Percentiles rank a stretch among this genome's conserved stretches.
phyloP scores from a whole-genome alignment of 2,113 vertebrate genomes.

The Aramus guarauna region DNA sequence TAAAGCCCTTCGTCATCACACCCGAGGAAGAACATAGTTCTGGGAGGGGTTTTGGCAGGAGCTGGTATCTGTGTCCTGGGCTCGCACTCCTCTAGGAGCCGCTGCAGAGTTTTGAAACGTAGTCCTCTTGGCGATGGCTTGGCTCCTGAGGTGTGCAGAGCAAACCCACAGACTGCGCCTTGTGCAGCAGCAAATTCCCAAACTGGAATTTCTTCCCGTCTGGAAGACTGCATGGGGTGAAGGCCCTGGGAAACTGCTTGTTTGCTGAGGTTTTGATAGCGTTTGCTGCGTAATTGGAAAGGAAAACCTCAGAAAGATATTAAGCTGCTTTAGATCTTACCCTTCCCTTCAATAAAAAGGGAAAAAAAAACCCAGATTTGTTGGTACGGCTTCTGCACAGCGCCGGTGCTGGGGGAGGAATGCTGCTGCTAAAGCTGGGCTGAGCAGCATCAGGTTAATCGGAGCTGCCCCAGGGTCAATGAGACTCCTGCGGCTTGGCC shows the following conservation, averaged over 20 bases:
- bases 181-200: background rate
- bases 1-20: background rate
- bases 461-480: fast-evolving
- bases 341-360: background rate
- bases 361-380: fast-evolving
- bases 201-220: fast-evolving
- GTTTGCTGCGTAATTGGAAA: background rate
- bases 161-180: fast-evolving
- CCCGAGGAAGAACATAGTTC: background rate
- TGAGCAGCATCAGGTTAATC: fast-evolving
- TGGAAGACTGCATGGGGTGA: background rate
- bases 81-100: background rate
- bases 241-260: background rate
- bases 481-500: background rate
- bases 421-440: background rate
- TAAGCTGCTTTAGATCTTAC: background rate
- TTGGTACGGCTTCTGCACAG: background rate
- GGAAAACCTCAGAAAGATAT: background rate
- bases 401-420: background rate
- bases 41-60: background rate
- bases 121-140: fast-evolving
- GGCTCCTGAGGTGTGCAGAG: background rate
- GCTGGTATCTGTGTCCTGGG: fast-evolving
- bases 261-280: background rate
- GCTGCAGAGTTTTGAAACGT: background rate